Percentiles rank a stretch among this genome's conserved stretches.
Conservation (phyloP, 2,888 invertebrate species). For the Notodonta ziczac region DNA sequence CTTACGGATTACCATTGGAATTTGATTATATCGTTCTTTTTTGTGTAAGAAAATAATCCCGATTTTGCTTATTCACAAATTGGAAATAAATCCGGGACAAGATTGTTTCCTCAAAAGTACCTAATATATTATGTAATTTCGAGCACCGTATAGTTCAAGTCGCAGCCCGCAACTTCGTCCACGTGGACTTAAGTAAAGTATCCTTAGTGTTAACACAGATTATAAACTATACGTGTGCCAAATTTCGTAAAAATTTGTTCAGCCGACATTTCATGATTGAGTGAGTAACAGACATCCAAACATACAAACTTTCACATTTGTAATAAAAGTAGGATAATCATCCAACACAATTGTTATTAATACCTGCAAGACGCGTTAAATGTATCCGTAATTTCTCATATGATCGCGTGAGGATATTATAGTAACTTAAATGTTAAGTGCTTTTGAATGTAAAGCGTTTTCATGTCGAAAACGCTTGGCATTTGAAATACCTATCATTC, state of each 20-base stretch:
- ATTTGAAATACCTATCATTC: conserved; percentile 29
- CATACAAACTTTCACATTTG: too few species aligned
- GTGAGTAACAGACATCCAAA: too few species aligned
- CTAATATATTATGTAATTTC: background rate
- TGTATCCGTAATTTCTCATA: conserved; percentile 12
- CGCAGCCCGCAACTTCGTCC: too few species aligned
- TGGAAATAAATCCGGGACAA: background rate
- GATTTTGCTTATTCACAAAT: background rate
- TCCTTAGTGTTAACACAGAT: too few species aligned
- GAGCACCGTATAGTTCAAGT: too few species aligned
- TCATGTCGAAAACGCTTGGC: conserved; percentile 14
- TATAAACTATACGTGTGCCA: too few species aligned
- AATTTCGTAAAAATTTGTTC: too few species aligned
- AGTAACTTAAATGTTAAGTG: conserved; percentile 24
- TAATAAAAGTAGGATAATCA: too few species aligned
- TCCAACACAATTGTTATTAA: background rate
- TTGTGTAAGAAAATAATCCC: background rate
- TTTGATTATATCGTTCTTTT: background rate
- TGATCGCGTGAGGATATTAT: conserved; percentile 10
- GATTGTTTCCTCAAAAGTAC: background rate
- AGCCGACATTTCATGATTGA: too few species aligned
- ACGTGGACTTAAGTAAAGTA: too few species aligned
- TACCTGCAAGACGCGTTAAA: conserved; percentile 1
- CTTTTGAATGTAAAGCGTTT: conserved; percentile 28
- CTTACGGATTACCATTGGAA: background rate